A percentile compares a stretch with the other conserved stretches of the same genome.
Conservation (phyloP, 2,113 vertebrate genomes). For the Dascyllus trimaculatus region DNA sequence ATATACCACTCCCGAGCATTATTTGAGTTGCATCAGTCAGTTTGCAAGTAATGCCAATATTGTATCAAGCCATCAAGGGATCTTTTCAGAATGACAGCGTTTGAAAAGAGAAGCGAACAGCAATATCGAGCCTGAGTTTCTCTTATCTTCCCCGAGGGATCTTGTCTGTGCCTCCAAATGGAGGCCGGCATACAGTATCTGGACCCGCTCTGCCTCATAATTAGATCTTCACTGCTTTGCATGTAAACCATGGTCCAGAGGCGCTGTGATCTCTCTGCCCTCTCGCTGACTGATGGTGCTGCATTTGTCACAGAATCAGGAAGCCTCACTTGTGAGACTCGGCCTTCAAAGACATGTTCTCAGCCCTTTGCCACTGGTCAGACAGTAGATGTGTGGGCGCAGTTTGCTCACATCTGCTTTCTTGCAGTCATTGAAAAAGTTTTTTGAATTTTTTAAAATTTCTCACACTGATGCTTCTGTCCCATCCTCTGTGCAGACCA, state of each 20-base stretch:
- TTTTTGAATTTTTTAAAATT: not conserved
- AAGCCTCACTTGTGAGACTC: not conserved
- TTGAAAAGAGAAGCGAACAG: constrained; percentile 42
- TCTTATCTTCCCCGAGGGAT: constrained; percentile 51
- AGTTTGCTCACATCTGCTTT: constrained; percentile 8
- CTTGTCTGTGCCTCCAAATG: constrained; percentile 31
- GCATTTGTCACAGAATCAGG: constrained; percentile 43
- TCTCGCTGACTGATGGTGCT: constrained; percentile 20
- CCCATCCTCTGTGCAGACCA: not conserved
- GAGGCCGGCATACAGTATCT: constrained; percentile 41
- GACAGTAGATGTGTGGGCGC: not conserved
- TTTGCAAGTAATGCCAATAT: not conserved
- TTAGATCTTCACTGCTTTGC: constrained; percentile 58
- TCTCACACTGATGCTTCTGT: not conserved
- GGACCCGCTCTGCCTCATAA: constrained; percentile 52
- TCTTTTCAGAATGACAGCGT: constrained; percentile 36
- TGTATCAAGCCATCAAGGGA: constrained; percentile 23
- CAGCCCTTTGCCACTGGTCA: not conserved
- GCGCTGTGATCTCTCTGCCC: constrained; percentile 35
- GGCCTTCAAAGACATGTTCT: constrained; percentile 9
- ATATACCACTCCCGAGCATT: not conserved
- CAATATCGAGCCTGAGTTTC: constrained; percentile 33
- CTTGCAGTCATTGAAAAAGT: not conserved
- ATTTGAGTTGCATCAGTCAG: constrained; percentile 11
- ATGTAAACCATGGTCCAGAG: constrained; percentile 50